Conservation (phyloP, 2,113 vertebrate genomes). For the Clinocottus analis region DNA sequence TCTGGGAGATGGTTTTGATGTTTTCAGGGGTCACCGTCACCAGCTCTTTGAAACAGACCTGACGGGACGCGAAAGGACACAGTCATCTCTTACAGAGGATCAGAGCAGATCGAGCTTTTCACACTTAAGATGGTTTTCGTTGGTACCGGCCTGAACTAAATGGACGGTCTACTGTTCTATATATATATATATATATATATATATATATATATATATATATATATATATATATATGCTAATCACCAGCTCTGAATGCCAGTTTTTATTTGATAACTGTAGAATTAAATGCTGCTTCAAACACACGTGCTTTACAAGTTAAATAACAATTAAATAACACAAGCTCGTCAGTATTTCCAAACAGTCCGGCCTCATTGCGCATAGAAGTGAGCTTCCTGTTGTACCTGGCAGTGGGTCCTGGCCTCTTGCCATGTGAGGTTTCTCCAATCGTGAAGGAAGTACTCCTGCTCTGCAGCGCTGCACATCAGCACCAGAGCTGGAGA, state of each 20-base stretch:
- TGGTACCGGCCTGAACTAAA: background rate
- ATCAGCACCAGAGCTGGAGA: slow-evolving; percentile 42
- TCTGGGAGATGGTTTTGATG: slow-evolving; percentile 5
- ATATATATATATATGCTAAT: too few species aligned
- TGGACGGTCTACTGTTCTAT: background rate
- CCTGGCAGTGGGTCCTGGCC: slow-evolving; percentile 70
- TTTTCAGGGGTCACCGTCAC: slow-evolving; percentile 68
- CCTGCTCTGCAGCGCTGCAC: slow-evolving; percentile 19
- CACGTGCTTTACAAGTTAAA: background rate
- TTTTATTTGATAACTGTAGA: background rate
- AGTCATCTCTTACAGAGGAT: background rate
- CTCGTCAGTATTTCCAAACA: background rate
- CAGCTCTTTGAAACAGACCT: slow-evolving; percentile 77
- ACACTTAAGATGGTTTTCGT: background rate
- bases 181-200: too few species aligned
- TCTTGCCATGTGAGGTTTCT: slow-evolving; percentile 45
- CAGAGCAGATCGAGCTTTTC: background rate
- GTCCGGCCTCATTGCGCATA: too few species aligned
- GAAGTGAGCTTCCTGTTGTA: background rate
- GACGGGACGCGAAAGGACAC: slow-evolving; percentile 1
- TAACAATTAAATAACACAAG: background rate
- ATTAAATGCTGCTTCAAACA: background rate
- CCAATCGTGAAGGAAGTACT: slow-evolving; percentile 32
- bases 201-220: too few species aligned
- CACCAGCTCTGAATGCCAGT: background rate